Evolutionary conservation across 2,113 vertebrate genomes (phyloP), one percentile per base, ranked within the genome.

Genomic region (Monopterus albus): DNA sequence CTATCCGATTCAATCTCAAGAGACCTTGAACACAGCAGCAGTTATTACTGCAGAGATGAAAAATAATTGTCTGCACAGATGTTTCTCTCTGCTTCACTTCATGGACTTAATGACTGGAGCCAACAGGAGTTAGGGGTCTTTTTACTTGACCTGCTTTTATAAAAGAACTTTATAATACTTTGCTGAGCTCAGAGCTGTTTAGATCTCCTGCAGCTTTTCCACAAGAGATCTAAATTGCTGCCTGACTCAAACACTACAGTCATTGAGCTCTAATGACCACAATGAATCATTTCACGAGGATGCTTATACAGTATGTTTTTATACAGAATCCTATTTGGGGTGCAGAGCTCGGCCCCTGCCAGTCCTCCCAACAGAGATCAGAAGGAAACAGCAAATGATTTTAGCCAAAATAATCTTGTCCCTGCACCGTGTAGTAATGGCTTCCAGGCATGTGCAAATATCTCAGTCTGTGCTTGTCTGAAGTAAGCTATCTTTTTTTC

Each of bases 11-110:
- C 72, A 65, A 12, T 80, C 81, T 75, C 53, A 51, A 50, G 65
- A 75, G 81, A 89, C 87, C 85, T 86, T 82, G 79, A 87, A 82
- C 68, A 1, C 63, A 84, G 65, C 76, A 53, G 71, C 35, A 53
- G 62, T 82, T 76, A 83, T 91, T 90, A 84, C 43, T 17, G 82
- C 53, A 43, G 38, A 84, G 61, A 74, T 71, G 59, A 71, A 52
- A 72, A 85, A 82, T 63, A 79, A 73, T 77, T 80, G 75, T 49
- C 51, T 65, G 49, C 50, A 40, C 79, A 68, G 79, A 85, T 81
- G 64, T 79, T 79, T 79, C 45, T 78, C 45, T 81, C 61, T 39
- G 56, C 71, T 85, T 80, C 81, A 63, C 66, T 77, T 84, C 84
- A 76, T 71, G 23, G 69, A 49, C 57, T 85, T 87, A 82, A 89